These are phyloP conservation scores for Drosophila ohnishii DNA, from an alignment of 1,140 invertebrate genomes.

Conservation along the genomic window DNA sequence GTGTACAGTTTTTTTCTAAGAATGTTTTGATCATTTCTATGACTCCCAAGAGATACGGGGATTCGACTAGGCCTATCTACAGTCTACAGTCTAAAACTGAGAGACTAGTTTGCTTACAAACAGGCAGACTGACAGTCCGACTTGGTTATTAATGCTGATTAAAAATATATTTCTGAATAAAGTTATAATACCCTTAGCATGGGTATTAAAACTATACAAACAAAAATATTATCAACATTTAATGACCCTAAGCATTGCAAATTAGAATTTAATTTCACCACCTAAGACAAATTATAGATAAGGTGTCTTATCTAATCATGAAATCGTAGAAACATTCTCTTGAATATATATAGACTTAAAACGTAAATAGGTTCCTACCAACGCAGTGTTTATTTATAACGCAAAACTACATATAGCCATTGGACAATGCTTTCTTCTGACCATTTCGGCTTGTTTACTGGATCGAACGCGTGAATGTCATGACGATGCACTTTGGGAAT, in stretches of 20 bases:
- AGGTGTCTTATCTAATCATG: conserved; percentile 34
- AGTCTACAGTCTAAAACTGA: background rate
- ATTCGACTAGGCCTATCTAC: no score
- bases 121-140: background rate
- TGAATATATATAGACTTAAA: conserved; percentile 6
- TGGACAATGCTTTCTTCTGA: conserved; percentile 9
- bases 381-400: conserved; percentile 50
- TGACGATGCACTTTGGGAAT: conserved; percentile 61
- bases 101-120: background rate
- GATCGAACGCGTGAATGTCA: conserved; percentile 5
- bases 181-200: background rate
- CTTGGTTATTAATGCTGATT: background rate
- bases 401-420: conserved; percentile 9
- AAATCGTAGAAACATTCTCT: background rate
- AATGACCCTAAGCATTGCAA: background rate
- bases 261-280: conserved; percentile 1
- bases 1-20: no score
- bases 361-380: conserved; percentile 22
- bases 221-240: background rate
- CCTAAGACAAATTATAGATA: conserved; percentile 7
- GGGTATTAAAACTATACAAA: background rate
- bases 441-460: background rate
- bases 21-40: no score
- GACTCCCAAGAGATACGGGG: no score
- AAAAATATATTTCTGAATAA: background rate